Evolutionary conservation across 2,888 invertebrate genomes (phyloP).

Genomic region (Synergus gifuensis): DNA sequence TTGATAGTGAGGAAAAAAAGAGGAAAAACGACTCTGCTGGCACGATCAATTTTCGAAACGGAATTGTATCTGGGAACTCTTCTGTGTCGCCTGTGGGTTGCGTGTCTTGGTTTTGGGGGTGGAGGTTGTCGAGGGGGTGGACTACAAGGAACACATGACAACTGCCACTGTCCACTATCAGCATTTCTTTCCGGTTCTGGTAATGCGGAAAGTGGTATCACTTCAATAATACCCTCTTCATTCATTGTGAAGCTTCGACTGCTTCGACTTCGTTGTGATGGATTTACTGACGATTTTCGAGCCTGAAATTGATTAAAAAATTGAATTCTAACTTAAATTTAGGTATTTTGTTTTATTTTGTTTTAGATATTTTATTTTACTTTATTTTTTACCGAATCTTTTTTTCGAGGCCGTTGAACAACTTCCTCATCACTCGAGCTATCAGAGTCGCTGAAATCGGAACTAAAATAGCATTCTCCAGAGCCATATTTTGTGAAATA

Average conservation of each 20-base stretch:
- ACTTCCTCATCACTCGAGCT: slow-evolving; percentile 77
- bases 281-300: slow-evolving; percentile 58
- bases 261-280: slow-evolving; percentile 50
- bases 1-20: slow-evolving; percentile 87
- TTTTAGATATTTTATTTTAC: slow-evolving; percentile 26
- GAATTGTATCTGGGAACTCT: slow-evolving; percentile 86
- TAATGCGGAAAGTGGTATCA: slow-evolving; percentile 83
- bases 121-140: slow-evolving; percentile 62
- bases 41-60: slow-evolving; percentile 89
- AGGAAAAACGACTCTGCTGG: slow-evolving; percentile 87
- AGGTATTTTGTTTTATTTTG: not conserved
- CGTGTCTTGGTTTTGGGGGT: slow-evolving; percentile 52
- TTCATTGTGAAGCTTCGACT: slow-evolving; percentile 61
- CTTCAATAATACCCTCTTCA: slow-evolving; percentile 78
- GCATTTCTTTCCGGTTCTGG: slow-evolving; percentile 77
- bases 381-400: slow-evolving; percentile 58
- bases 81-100: slow-evolving; percentile 73
- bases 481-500: slow-evolving; percentile 92
- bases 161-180: slow-evolving; percentile 65
- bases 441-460: slow-evolving; percentile 81
- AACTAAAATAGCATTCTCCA: slow-evolving; percentile 87
- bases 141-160: slow-evolving; percentile 76
- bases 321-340: not conserved
- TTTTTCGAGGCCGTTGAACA: slow-evolving; percentile 55
- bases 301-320: slow-evolving; percentile 49